Conservation (phyloP, 2,113 vertebrate genomes). For the Pagrus major region DNA sequence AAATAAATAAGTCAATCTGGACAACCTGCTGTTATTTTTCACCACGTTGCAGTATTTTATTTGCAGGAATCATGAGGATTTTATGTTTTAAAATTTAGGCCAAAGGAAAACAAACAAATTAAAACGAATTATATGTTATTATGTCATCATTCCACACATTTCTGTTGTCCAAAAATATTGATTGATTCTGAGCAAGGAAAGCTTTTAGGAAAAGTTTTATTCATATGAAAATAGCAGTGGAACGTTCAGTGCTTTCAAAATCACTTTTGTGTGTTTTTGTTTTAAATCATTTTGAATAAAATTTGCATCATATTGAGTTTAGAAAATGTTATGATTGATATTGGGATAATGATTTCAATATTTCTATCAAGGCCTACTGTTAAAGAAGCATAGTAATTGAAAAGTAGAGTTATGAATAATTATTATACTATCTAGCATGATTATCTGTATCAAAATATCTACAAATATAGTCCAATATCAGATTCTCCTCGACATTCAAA, state of each 20-base stretch:
- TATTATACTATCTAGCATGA: neutral
- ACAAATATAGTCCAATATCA: conserved; percentile 2
- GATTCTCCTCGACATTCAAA: neutral
- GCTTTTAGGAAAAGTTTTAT: neutral
- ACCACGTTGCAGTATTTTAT: neutral
- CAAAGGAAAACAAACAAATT: neutral
- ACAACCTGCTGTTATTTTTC: neutral
- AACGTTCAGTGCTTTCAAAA: neutral
- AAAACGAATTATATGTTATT: neutral
- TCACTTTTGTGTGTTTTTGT: neutral
- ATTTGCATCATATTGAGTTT: neutral
- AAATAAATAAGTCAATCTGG: neutral
- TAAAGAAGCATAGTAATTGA: neutral
- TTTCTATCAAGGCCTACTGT: neutral
- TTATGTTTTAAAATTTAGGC: neutral
- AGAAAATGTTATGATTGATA: neutral
- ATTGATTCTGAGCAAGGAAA: neutral
- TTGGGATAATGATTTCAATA: neutral
- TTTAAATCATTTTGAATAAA: neutral
- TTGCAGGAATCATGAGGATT: neutral
- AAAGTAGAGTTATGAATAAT: neutral
- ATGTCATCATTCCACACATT: neutral
- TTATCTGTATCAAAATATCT: conserved; percentile 6
- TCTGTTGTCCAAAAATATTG: neutral
- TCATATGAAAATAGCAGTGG: neutral